These are phyloP conservation scores for Osmerus mordax DNA, from an alignment of 2,113 vertebrate species.

Conservation along the genomic window DNA sequence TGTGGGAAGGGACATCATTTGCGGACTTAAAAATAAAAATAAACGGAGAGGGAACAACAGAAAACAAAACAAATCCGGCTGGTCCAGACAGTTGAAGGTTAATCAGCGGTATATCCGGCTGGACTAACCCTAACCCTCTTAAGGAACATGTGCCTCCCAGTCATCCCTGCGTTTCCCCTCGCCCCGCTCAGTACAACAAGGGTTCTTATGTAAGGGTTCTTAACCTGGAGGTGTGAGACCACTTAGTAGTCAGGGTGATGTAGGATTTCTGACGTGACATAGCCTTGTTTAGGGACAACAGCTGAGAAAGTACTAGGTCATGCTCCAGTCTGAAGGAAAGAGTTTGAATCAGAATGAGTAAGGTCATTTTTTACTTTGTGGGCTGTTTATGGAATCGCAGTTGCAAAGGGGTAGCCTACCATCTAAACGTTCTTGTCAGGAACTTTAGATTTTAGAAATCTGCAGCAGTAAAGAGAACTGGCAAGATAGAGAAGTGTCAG, in stretches of 20 bases:
- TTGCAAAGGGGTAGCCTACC: too few relatives aligned
- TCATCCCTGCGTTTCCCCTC: slow-evolving; percentile 10
- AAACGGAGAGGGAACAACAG: too few relatives aligned
- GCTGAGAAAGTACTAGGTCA: too few relatives aligned
- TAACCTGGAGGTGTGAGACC: background rate
- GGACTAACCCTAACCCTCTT: slow-evolving; percentile 30
- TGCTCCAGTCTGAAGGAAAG: background rate
- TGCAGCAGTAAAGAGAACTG: too few relatives aligned
- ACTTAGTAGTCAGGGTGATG: background rate
- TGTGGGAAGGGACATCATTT: slow-evolving; percentile 6
- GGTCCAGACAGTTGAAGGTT: background rate
- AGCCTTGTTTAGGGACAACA: too few relatives aligned
- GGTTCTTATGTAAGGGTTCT: background rate
- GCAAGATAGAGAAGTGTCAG: too few relatives aligned
- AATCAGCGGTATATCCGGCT: background rate
- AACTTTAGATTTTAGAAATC: too few relatives aligned
- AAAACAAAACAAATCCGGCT: background rate
- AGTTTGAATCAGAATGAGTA: background rate
- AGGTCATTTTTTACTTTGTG: too few relatives aligned
- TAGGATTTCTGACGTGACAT: background rate
- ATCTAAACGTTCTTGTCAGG: too few relatives aligned
- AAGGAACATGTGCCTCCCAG: slow-evolving; percentile 17
- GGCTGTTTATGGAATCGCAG: too few relatives aligned
- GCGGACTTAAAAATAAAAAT: background rate
- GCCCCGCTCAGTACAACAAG: slow-evolving; percentile 2